Conservation (phyloP, 2,797 vertebrate species). For the Micropoecilia bifurca region DNA sequence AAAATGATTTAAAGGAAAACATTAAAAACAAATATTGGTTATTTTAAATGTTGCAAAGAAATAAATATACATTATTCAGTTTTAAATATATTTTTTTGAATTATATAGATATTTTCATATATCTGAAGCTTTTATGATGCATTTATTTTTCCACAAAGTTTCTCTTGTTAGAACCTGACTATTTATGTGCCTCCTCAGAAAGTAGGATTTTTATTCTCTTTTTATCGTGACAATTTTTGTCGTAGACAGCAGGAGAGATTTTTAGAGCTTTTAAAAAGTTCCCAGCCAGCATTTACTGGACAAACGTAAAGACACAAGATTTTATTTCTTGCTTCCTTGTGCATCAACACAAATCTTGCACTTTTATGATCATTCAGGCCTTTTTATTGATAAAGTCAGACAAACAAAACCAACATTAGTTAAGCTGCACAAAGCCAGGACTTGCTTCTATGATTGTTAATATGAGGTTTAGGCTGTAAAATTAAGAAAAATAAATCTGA, state of each 20-base stretch:
- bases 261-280: neutral
- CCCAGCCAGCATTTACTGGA: neutral
- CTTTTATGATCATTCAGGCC: neutral
- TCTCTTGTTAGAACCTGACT: neutral
- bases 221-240: neutral
- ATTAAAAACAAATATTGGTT: neutral
- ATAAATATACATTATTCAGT: neutral
- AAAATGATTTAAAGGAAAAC: neutral
- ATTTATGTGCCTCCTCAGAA: neutral
- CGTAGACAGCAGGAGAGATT: neutral
- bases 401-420: neutral
- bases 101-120: neutral
- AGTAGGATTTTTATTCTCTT: neutral
- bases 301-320: neutral
- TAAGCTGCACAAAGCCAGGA: neutral
- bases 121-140: neutral
- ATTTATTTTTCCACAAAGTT: neutral
- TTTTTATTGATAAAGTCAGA: neutral
- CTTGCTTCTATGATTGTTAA: neutral
- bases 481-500: neutral
- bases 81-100: neutral
- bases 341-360: neutral
- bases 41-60: neutral
- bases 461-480: neutral
- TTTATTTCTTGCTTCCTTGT: neutral